phyloP scores from a whole-genome alignment of 2,113 vertebrate genomes.

The Tachuris rubrigastra region DNA sequence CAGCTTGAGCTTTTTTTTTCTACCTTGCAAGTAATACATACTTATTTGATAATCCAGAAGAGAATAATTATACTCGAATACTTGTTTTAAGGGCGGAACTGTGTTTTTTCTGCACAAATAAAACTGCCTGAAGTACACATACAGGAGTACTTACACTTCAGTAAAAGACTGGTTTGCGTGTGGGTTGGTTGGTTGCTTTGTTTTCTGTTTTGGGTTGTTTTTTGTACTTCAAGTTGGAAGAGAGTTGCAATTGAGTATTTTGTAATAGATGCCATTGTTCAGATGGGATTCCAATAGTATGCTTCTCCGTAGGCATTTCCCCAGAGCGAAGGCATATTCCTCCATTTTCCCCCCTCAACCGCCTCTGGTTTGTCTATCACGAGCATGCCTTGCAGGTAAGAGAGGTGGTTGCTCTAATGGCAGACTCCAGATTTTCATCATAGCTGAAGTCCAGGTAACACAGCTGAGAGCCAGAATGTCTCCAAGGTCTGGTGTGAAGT shows the following conservation, averaged over 20 bases:
- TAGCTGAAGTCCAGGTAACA: accelerated
- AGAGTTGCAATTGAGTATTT: background rate
- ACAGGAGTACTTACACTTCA: background rate
- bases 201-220: background rate
- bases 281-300: background rate
- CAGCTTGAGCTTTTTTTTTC: background rate
- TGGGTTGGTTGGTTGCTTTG: background rate
- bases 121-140: background rate
- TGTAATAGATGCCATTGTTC: background rate
- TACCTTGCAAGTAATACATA: background rate
- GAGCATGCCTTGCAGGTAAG: background rate
- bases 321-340: background rate
- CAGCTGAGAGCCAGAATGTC: background rate
- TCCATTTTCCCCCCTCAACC: background rate
- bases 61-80: background rate
- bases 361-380: background rate
- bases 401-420: background rate
- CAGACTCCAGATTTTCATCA: background rate
- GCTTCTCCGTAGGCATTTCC: background rate
- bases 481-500: background rate
- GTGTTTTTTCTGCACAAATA: background rate
- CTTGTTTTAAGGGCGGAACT: background rate
- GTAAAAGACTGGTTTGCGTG: background rate
- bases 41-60: background rate
- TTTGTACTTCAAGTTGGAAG: background rate